phyloP scores from a whole-genome alignment of 2,113 vertebrate species.

The Heptranchias perlo region DNA sequence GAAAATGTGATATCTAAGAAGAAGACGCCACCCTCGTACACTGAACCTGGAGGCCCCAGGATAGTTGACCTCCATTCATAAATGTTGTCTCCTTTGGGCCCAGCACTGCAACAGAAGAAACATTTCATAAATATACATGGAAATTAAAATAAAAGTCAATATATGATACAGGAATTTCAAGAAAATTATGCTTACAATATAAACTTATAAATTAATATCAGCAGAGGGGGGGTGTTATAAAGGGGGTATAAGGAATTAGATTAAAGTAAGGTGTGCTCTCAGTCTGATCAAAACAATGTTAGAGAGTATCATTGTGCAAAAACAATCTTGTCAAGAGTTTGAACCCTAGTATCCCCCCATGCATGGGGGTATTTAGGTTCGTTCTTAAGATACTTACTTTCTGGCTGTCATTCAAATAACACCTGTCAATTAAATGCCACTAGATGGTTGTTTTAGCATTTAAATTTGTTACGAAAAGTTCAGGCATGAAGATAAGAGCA shows the following conservation, averaged over 20 bases:
- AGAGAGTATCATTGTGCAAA: not conserved
- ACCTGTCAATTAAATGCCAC: not conserved
- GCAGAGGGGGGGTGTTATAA: not conserved
- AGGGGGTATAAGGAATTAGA: not conserved
- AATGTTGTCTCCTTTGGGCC: conserved; percentile 99
- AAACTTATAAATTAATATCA: not conserved
- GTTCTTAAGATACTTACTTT: not conserved
- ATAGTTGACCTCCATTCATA: conserved; percentile 99
- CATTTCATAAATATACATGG: not conserved
- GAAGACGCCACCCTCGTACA: conserved; percentile 98
- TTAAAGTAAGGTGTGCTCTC: not conserved
- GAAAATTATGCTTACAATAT: not conserved
- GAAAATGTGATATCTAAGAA: conserved; percentile 98
- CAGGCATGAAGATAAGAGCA: not conserved
- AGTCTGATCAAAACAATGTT: not conserved
- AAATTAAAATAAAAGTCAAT: not conserved
- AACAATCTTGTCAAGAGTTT: not conserved
- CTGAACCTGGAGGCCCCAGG: conserved; percentile 91
- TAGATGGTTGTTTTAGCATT: not conserved
- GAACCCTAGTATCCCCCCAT: not conserved
- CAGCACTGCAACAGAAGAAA: conserved; percentile 75
- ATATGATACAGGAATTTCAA: not conserved
- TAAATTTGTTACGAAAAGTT: not conserved
- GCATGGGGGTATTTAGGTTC: not conserved
- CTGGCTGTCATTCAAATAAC: too few relatives aligned